These are phyloP conservation scores for Azemiops feae DNA, from an alignment of 2,113 vertebrate species.

Conservation along the genomic window DNA sequence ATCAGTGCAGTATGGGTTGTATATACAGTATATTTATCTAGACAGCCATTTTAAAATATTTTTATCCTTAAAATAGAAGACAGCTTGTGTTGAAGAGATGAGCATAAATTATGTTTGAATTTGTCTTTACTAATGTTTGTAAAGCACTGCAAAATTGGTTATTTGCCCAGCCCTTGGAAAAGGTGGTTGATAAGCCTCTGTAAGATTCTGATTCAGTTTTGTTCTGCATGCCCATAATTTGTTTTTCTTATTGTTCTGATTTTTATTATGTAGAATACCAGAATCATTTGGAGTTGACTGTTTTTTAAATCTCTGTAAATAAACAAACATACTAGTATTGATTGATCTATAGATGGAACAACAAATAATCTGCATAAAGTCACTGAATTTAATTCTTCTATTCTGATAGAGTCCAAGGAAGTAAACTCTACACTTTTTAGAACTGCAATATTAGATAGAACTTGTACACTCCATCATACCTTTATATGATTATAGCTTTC, in stretches of 20 bases:
- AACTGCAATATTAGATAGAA: not conserved
- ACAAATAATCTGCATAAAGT: not conserved
- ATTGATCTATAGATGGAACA: not conserved
- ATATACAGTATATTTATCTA: not conserved
- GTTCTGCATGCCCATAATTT: no score
- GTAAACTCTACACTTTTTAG: not conserved
- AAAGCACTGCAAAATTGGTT: no score
- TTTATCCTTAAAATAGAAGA: not conserved
- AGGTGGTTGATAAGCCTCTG: no score
- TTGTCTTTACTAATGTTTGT: not conserved
- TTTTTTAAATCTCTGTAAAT: not conserved
- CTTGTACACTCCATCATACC: not conserved
- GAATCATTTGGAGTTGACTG: not conserved
- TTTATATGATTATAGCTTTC: not conserved
- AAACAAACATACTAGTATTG: not conserved
- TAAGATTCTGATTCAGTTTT: no score
- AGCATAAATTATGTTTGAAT: not conserved
- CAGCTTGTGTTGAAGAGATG: not conserved
- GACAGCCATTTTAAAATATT: not conserved
- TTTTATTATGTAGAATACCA: not conserved
- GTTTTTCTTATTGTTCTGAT: not conserved
- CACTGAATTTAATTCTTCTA: not conserved
- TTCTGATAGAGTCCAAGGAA: not conserved
- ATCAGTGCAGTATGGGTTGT: not conserved
- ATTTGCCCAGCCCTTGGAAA: no score